Evolutionary conservation across 1,140 invertebrate genomes (phyloP), one percentile per base, ranked within the genome.

Genomic region (Ostrea edulis): DNA sequence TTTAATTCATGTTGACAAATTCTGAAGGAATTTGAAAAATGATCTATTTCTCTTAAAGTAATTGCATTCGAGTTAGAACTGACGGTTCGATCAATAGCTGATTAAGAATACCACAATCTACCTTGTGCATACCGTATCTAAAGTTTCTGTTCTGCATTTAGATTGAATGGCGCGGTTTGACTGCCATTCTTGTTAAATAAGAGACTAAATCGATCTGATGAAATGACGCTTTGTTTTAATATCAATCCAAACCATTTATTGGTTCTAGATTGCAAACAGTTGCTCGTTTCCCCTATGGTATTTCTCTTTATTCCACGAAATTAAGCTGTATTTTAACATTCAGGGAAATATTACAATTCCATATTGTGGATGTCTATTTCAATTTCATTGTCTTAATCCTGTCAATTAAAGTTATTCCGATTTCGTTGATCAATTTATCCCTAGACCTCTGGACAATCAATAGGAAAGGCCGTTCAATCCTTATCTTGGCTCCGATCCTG

Each of bases 341-440:
- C 44, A 54, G 44, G 20, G 17, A 53, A 83, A 83, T 44, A 83
- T 83, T 83, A 52, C 44, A 25, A 53, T 22, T 53, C 44, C 82
- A 83, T 83, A 83, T 83, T 52, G 82, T 54, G 44, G 51, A 53
- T 83, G 82, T 83, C 82, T 83, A 83, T 83, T 83, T 83, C 82
- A 83, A 83, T 83, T 83, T 52, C 82, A 83, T 83, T 83, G 82
- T 53, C 82, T 83, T 83, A 83, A 83, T 83, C 82, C 51, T 54
- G 52, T 83, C 82, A 83, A 83, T 83, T 83, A 83, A 83, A 83
- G 44, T 83, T 83, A 53, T 53, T 22, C 82, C 51, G 82, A 83
- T 83, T 83, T 83, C 52, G 51, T 22, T 52, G 51, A 53, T 54
- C 82, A 83, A 53, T 83, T 54, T 44, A 51, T 52, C 82, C 52